A percentile compares a stretch with the other conserved stretches of the same genome.
Evolutionary conservation across 2,797 vertebrate genomes (phyloP).

Genomic region (Sebastes jordani): DNA sequence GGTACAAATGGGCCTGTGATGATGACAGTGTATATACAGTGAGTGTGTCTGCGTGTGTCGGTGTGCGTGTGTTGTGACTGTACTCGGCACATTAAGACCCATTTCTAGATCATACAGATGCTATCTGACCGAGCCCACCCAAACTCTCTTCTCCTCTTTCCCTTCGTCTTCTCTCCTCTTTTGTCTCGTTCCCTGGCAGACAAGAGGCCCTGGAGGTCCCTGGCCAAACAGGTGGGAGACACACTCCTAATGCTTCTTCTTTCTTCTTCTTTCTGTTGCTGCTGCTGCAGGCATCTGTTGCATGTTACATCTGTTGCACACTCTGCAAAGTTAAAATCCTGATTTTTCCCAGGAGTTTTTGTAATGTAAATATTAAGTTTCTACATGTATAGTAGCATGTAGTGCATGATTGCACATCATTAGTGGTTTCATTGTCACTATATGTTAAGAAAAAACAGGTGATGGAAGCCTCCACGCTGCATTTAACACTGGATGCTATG

Average conservation of each 20-base stretch:
- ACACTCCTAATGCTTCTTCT: conserved; percentile 47
- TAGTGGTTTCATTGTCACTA: neutral
- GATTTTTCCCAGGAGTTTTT: neutral
- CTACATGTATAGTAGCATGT: neutral
- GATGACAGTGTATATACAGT: conserved; percentile 77
- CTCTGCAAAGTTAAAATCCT: neutral
- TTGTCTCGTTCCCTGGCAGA: conserved; percentile 70
- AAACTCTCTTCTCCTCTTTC: conserved; percentile 72
- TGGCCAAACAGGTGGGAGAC: conserved; percentile 85
- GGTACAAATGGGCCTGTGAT: conserved; percentile 72
- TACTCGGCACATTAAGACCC: conserved; percentile 72
- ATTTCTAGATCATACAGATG: conserved; percentile 80
- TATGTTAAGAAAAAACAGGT: neutral
- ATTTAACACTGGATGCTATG: neutral
- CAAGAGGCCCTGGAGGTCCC: conserved; percentile 83
- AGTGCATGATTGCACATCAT: neutral
- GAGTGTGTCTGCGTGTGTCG: conserved; percentile 32
- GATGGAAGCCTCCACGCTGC: neutral
- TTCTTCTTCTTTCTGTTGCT: conserved; percentile 7
- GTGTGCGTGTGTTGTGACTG: conserved; percentile 66
- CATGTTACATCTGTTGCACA: conserved; percentile 44
- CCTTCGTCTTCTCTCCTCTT: conserved; percentile 52
- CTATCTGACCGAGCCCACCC: conserved; percentile 77
- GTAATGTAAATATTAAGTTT: neutral
- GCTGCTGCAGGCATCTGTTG: conserved; percentile 49